phyloP scores from a whole-genome alignment of 1,140 invertebrate genomes.

The Aphaenogaster floridana region DNA sequence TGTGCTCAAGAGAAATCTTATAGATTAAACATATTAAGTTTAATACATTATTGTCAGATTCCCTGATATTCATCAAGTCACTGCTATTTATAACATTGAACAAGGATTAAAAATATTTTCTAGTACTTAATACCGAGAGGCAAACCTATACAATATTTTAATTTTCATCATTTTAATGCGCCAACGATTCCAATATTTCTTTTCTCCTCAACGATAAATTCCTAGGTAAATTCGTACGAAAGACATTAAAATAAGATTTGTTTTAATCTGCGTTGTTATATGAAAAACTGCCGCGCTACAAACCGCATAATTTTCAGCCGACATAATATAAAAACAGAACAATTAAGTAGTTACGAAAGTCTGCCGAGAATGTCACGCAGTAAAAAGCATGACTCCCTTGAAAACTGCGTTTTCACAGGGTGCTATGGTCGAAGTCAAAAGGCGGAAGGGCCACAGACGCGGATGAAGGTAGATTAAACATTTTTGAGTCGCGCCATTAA shows the following conservation, averaged over 20 bases:
- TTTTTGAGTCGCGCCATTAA: conserved; percentile 74
- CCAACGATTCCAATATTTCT: neutral
- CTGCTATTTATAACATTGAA: neutral
- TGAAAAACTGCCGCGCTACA: neutral
- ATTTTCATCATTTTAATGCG: neutral
- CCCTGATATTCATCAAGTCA: neutral
- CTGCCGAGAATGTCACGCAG: conserved; percentile 13
- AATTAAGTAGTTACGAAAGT: conserved; percentile 50
- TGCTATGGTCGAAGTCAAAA: conserved; percentile 50
- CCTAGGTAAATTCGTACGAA: neutral
- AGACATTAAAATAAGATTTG: neutral
- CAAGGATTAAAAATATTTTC: neutral
- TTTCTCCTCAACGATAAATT: neutral
- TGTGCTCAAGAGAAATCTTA: neutral
- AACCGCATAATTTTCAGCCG: conserved; percentile 25
- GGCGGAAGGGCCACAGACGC: conserved; percentile 43
- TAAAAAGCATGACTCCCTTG: conserved; percentile 36
- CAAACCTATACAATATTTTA: neutral
- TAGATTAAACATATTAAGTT: neutral
- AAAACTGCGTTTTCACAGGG: conserved; percentile 16
- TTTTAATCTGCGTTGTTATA: conserved; percentile 1
- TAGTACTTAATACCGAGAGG: neutral
- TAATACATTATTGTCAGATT: neutral
- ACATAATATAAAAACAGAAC: conserved; percentile 36
- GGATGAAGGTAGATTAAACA: conserved; percentile 72